Base-by-base conservation (phyloP, 2,113 vertebrate species). In the Gambusia affinis region DNA sequence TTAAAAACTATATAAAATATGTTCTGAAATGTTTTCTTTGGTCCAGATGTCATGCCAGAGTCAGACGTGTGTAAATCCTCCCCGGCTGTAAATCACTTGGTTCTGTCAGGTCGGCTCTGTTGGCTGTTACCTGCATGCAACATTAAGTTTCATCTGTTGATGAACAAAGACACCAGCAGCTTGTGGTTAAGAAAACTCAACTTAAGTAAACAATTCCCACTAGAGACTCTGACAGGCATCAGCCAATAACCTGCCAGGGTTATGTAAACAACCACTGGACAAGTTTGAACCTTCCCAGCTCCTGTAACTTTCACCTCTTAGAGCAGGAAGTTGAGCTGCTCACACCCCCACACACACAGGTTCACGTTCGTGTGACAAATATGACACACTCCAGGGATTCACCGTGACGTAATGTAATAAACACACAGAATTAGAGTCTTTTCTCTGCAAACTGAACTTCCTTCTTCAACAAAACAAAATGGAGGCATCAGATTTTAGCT, bases 231-330 rank as follows among this genome's bases (percentile, higher is more conserved):
- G 72, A 74, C 78, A 64, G 31, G 42, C 66, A 68, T 64, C 65
- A 79, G 70, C 77, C 60, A 60, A 69, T 74, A 69, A 70, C 22
- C 42, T 27, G 11, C 35, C 5, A 17, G 60, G 8, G 66, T 31
- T 57, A 37, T 75, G 54, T 81, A 81, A 70, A 82, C 75, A 70
- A 37, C 37, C 67, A 14, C 60, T 7, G 60, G 63, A 78, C 80
- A 70, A n/a, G 75, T 75, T 51, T 76, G 72, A 79, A 27, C 75
- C 64, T 35, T 35, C 29, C 33, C 78, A 77, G 70, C 47, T 80
- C 72, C 78, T 60, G 65, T 73, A 60, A 8, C 31, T 57, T 63
- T 70, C 29, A 39, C 22, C 62, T 27, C 37, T 33, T 12, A 31
- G n/a, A 42, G 27, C 24, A 42, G 37, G 37, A 15, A 31, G 17